Percentiles rank a stretch among this genome's conserved stretches.
Conservation (phyloP, 2,888 invertebrate genomes). For the Acleris cristana region DNA sequence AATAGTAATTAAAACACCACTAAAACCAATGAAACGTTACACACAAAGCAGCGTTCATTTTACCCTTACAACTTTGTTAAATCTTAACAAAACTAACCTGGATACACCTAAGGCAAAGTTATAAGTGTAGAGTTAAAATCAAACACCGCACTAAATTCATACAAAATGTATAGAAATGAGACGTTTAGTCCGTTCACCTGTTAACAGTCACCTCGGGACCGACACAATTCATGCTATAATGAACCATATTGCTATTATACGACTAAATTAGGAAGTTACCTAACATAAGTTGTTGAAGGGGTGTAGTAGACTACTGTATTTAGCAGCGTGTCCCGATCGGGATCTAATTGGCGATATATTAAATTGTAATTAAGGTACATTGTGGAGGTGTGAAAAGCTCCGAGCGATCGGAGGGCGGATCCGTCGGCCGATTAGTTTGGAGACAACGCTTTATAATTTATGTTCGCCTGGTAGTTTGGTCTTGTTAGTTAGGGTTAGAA, state of each 20-base stretch:
- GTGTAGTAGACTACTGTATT: constrained; percentile 27
- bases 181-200: constrained; percentile 38
- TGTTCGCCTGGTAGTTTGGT: constrained; percentile 23
- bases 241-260: constrained; percentile 31
- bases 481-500: constrained; percentile 10
- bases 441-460: constrained; percentile 22
- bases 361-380: constrained; percentile 42
- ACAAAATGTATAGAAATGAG: constrained; percentile 37
- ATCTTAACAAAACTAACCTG: too few species aligned
- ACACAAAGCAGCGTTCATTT: background rate
- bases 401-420: constrained; percentile 26
- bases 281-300: constrained; percentile 22
- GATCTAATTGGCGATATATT: constrained; percentile 42
- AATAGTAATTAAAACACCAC: background rate
- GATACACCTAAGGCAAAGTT: constrained; percentile 22
- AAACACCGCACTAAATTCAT: constrained; percentile 37
- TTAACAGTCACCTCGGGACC: constrained; percentile 32
- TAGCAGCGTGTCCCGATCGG: constrained; percentile 37
- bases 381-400: constrained; percentile 31
- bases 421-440: constrained; percentile 29
- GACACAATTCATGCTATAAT: constrained; percentile 35
- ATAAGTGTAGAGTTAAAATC: constrained; percentile 29
- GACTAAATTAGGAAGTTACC: constrained; percentile 27
- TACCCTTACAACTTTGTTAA: too few species aligned
- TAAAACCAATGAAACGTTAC: background rate